A percentile compares a stretch with the other conserved stretches of the same genome.
phyloP scores from a whole-genome alignment of 1,140 invertebrate species.

The Heliconius hewitsoni region DNA sequence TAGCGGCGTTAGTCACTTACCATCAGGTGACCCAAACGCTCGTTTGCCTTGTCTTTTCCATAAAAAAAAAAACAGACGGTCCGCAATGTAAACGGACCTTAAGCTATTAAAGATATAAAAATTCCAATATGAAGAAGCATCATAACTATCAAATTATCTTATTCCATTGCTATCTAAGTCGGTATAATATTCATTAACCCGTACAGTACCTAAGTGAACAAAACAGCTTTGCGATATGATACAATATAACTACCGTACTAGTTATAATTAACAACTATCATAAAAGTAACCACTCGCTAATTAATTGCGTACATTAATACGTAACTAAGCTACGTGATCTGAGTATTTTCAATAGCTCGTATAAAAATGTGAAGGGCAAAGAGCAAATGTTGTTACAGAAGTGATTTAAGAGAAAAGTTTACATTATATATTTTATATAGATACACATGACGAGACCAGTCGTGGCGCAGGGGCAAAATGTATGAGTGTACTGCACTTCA shows the following conservation, averaged over 20 bases:
- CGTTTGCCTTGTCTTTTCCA: no score
- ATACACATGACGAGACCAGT: no score
- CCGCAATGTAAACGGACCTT: no score
- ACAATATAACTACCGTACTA: slow-evolving; percentile 20
- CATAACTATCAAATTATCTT: background rate
- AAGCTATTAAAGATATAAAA: background rate
- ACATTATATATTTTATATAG: no score
- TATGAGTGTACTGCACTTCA: no score
- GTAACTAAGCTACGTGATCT: slow-evolving; percentile 28
- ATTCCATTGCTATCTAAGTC: background rate
- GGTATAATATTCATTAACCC: background rate
- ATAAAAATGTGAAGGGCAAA: slow-evolving; percentile 16
- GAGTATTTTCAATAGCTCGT: slow-evolving; percentile 22
- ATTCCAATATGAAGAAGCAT: background rate
- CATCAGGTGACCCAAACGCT: no score
- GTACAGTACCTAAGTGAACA: background rate
- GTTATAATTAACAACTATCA: slow-evolving; percentile 24
- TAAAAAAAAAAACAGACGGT: no score
- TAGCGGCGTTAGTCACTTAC: no score
- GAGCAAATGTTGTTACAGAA: background rate
- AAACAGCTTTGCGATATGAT: background rate
- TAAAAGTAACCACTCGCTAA: slow-evolving; percentile 40
- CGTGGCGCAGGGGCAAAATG: no score
- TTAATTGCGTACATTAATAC: slow-evolving; percentile 45
- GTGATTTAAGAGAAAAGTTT: background rate